Conservation (phyloP, 2,888 invertebrate genomes). For the Spisula subtruncata region DNA sequence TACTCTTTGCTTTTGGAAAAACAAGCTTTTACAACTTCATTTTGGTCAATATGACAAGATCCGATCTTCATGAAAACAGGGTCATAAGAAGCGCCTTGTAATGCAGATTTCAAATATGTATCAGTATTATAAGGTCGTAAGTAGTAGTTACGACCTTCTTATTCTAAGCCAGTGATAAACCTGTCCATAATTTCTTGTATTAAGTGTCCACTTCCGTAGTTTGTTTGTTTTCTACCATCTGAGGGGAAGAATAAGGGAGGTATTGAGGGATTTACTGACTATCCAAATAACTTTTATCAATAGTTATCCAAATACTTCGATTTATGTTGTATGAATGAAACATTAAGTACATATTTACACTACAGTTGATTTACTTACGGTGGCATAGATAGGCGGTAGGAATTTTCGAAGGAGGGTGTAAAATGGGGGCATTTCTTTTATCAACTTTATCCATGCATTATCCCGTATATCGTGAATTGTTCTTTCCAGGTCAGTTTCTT, state of each 20-base stretch:
- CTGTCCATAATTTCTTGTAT: neutral
- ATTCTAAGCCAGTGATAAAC: too few relatives aligned
- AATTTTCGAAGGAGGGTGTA: neutral
- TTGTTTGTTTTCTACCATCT: conserved; percentile 15
- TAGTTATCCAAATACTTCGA: conserved; percentile 57
- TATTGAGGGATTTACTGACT: conserved; percentile 50
- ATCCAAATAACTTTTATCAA: conserved; percentile 66
- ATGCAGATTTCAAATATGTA: too few relatives aligned
- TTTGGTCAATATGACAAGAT: too few relatives aligned
- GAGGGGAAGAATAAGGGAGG: neutral
- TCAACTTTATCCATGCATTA: too few relatives aligned
- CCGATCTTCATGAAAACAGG: too few relatives aligned
- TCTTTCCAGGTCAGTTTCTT: neutral
- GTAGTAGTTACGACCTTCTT: too few relatives aligned
- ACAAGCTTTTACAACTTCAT: too few relatives aligned
- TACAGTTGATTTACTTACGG: conserved; percentile 39
- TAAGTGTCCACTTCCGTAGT: conserved; percentile 41
- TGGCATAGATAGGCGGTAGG: conserved; percentile 23
- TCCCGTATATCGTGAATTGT: neutral
- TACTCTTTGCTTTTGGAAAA: too few relatives aligned
- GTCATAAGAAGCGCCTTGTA: too few relatives aligned
- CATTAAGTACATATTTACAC: conserved; percentile 58
- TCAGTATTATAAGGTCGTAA: too few relatives aligned
- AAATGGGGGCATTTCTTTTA: neutral
- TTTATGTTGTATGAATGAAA: conserved; percentile 58